phyloP scores from a whole-genome alignment of 2,113 vertebrate species.

The Lampris megalopsis region DNA sequence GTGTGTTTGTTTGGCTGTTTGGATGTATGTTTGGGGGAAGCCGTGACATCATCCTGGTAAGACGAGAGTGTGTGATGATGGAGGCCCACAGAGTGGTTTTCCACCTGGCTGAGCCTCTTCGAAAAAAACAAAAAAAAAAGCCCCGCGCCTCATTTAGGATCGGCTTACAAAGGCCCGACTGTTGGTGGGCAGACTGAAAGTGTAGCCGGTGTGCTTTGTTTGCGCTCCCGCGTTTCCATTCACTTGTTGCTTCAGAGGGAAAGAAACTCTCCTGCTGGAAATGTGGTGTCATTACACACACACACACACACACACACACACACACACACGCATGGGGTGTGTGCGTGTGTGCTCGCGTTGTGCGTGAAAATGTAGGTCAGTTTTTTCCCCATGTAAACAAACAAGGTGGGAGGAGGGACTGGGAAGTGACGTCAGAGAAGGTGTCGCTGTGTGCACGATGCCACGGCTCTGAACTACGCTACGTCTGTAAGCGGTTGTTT shows the following conservation, averaged over 20 bases:
- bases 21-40: background rate
- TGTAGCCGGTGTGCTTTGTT: conserved; percentile 23
- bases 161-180: conserved; percentile 43
- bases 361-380: conserved; percentile 44
- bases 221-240: conserved; percentile 25
- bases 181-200: conserved; percentile 8
- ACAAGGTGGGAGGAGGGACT: background rate
- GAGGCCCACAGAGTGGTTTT: conserved; percentile 44
- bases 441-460: background rate
- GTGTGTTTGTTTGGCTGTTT: no score
- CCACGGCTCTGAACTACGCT: background rate
- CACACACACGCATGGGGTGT: background rate
- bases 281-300: background rate
- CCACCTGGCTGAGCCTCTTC: conserved; percentile 25
- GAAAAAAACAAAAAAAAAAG: conserved; percentile 19
- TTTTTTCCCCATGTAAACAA: conserved; percentile 26
- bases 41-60: background rate
- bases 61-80: conserved; percentile 31
- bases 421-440: conserved; percentile 8
- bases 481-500: background rate
- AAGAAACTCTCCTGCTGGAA: no score
- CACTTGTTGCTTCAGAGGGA: conserved; percentile 6
- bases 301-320: no score
- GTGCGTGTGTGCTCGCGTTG: conserved; percentile 1
- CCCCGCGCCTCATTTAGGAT: conserved; percentile 46